Percentiles rank a stretch among this genome's conserved stretches.
These are phyloP conservation scores for Falco biarmicus DNA, from an alignment of 2,797 vertebrate species.

Conservation along the genomic window DNA sequence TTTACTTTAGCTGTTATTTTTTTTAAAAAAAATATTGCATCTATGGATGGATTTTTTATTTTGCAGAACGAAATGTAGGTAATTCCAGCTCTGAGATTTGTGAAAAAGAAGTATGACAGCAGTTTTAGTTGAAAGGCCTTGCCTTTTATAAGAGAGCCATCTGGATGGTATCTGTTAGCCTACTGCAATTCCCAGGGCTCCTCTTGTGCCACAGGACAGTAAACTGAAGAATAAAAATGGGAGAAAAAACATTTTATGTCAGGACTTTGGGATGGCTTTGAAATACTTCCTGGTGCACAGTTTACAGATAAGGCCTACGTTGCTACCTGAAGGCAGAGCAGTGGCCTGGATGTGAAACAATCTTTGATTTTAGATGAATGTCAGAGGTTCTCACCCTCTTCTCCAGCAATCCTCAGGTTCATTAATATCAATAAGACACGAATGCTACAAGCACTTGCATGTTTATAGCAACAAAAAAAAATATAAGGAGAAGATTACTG, in stretches of 20 bases:
- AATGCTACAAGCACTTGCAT: not conserved
- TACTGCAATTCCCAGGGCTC: not conserved
- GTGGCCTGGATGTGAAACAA: not conserved
- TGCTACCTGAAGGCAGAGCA: conserved; percentile 21
- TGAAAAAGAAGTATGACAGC: not conserved
- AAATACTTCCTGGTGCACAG: not conserved
- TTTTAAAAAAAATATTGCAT: not conserved
- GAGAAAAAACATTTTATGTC: conserved; percentile 16
- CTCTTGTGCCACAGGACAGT: not conserved
- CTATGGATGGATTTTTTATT: not conserved
- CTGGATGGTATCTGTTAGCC: not conserved
- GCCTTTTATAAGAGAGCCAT: not conserved
- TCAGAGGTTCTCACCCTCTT: not conserved
- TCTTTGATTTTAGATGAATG: not conserved
- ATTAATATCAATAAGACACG: not conserved
- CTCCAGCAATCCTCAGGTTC: not conserved
- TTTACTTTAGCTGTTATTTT: not conserved
- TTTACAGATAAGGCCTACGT: not conserved
- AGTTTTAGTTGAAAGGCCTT: not conserved
- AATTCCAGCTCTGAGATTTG: not conserved
- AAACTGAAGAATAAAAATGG: not conserved
- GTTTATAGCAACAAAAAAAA: not conserved
- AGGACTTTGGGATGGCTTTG: not conserved
- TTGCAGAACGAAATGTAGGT: not conserved
- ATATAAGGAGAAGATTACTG: not conserved